Conservation (phyloP, 2,797 vertebrate species). For the Myioborus miniatus region DNA sequence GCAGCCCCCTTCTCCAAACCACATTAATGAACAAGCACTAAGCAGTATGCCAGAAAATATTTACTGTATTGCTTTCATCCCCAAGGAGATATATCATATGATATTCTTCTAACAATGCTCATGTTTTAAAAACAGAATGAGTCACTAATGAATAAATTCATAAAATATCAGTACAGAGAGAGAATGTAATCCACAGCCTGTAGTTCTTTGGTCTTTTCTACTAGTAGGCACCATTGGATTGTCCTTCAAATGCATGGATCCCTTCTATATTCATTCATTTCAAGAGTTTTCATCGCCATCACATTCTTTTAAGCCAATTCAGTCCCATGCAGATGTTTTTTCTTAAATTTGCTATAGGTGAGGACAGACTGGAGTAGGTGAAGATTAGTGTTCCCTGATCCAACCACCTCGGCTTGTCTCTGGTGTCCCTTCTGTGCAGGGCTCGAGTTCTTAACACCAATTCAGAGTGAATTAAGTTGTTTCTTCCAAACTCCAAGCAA, state of each 20-base stretch:
- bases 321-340: neutral
- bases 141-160: slow-evolving; percentile 45
- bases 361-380: neutral
- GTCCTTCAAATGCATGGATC: neutral
- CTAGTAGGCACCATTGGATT: neutral
- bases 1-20: neutral
- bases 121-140: slow-evolving; percentile 38
- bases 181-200: neutral
- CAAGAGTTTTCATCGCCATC: neutral
- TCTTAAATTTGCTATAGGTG: neutral
- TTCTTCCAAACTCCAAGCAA: slow-evolving; percentile 1
- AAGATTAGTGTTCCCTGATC: neutral
- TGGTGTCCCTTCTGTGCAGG: neutral
- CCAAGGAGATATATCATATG: neutral
- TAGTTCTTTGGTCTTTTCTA: neutral
- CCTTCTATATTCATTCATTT: slow-evolving; percentile 9
- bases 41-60: neutral
- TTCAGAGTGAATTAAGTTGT: neutral
- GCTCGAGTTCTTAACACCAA: rapidly evolving
- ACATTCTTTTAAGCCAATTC: neutral
- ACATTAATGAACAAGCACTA: neutral
- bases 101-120: slow-evolving; percentile 7
- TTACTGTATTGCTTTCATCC: slow-evolving; percentile 12
- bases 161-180: slow-evolving; percentile 28
- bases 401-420: neutral